Evolutionary conservation across 2,113 vertebrate genomes (phyloP), one percentile per base, ranked within the genome.

Genomic region (Oncorhynchus mykiss): DNA sequence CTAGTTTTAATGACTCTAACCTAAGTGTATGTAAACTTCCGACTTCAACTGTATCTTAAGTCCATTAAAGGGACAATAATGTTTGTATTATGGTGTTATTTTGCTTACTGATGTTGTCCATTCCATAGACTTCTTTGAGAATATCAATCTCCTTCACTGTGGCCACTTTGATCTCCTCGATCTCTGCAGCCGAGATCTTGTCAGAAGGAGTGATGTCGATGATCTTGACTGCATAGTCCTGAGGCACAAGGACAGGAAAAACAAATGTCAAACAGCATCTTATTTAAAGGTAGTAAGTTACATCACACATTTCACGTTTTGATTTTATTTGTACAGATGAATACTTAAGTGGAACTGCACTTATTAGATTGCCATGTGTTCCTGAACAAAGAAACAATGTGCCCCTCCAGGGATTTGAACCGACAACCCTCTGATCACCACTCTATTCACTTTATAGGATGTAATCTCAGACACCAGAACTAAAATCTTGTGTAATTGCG

Each of bases 211-310:
- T 98, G 90, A 99, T 91, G 86, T 99, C 98, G 0, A 99, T 99
- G 83, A 99, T 94, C 89, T 99, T 99, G 73, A 99, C 98, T 0
- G 98, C 98, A 0, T 95, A 99, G 4, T 98, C 97, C 85, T 99
- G 91, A 70, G 11, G 7, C 67, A 71, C 27, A 72, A 34, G 20
- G 18, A 24, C 49, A 76, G 8, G 27, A 57, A 18, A 74, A 20
- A 24, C 24, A 59, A 49, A 66, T 16, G 59, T 18, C n/a, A 67
- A 25, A 20, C 2, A 49, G 3, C 16, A 8, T 29, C 12, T 39
- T 4, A 72, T 69, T 29, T 64, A 12, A 72, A 65, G 27, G 24
- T 31, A 1, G 18, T 54, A 54, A 54, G 14, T 45, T 8, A 16
- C 49, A 16, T 67, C 4, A 51, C 60, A 71, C 45, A 65, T 77